Evolutionary conservation across 23 tunicate species (phyloP).

Genomic region (Halocynthia roretzi): DNA sequence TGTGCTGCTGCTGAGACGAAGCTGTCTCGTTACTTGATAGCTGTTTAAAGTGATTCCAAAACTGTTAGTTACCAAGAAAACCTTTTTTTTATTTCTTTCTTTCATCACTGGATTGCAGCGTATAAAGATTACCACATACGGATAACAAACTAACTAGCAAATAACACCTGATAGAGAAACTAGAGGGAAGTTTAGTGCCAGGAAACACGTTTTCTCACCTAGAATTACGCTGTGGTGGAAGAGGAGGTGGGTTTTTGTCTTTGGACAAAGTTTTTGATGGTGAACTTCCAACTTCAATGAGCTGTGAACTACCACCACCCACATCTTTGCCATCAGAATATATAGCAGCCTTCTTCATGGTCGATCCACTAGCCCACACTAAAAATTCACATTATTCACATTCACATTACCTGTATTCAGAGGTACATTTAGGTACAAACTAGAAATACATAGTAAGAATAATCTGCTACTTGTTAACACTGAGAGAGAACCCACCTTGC

Average conservation of each 20-base stretch:
- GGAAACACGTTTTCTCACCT: constrained; percentile 23
- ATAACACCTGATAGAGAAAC: neutral
- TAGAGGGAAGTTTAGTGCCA: neutral
- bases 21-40: constrained; percentile 1
- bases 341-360: neutral
- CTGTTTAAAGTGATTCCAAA: neutral
- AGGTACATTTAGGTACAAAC: neutral
- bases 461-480: neutral
- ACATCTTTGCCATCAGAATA: neutral
- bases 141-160: too few species aligned
- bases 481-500: constrained; percentile 38
- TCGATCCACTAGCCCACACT: constrained; percentile 25
- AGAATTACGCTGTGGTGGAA: constrained; percentile 54
- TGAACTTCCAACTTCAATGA: neutral
- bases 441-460: neutral
- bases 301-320: neutral
- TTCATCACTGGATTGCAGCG: too few species aligned
- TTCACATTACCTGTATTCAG: neutral
- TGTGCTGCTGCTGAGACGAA: constrained; percentile 11
- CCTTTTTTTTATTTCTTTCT: too few species aligned
- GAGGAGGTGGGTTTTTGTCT: constrained; percentile 44
- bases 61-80: too few species aligned
- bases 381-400: neutral
- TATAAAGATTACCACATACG: too few species aligned
- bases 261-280: neutral